A percentile compares a stretch with the other conserved stretches of the same genome.
phyloP scores from a whole-genome alignment of 2,888 invertebrate genomes.

The Arge pagana region DNA sequence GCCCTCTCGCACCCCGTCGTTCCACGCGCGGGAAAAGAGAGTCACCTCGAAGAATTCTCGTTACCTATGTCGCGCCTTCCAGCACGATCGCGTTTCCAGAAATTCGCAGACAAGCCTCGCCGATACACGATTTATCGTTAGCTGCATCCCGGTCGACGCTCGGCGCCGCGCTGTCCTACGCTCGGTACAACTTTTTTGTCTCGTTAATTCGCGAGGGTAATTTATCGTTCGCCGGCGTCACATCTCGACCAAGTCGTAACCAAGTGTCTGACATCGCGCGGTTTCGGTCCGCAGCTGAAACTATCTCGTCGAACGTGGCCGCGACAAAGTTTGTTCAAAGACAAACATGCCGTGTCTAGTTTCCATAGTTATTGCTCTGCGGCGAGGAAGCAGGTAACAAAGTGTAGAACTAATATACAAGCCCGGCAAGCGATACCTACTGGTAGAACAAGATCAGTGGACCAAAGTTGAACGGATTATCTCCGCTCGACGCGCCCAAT shows the following conservation, averaged over 20 bases:
- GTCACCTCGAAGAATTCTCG: too few species aligned
- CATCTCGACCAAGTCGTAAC: slow-evolving; percentile 16
- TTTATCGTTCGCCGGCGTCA: slow-evolving; percentile 6
- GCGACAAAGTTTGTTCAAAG: slow-evolving; percentile 11
- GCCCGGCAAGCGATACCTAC: slow-evolving; percentile 5
- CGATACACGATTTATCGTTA: too few species aligned
- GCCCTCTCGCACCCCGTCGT: too few species aligned
- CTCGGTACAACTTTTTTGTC: too few species aligned
- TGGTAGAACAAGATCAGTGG: slow-evolving; percentile 12
- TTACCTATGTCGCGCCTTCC: too few species aligned
- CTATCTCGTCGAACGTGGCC: slow-evolving; percentile 14
- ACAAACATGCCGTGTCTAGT: slow-evolving; percentile 8
- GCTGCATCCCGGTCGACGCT: too few species aligned
- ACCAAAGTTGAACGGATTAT: slow-evolving; percentile 17
- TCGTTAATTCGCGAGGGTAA: background rate
- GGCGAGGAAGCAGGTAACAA: background rate
- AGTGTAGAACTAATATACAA: slow-evolving; percentile 14
- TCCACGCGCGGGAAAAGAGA: too few species aligned
- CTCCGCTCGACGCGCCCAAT: slow-evolving; percentile 13
- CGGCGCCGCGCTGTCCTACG: too few species aligned
- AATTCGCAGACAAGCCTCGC: too few species aligned
- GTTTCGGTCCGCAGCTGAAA: slow-evolving; percentile 12
- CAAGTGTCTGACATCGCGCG: slow-evolving; percentile 4
- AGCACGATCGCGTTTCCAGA: too few species aligned
- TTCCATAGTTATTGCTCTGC: slow-evolving; percentile 12